Evolutionary conservation across 2,888 invertebrate species (phyloP).

Genomic region (Operophtera brumata): DNA sequence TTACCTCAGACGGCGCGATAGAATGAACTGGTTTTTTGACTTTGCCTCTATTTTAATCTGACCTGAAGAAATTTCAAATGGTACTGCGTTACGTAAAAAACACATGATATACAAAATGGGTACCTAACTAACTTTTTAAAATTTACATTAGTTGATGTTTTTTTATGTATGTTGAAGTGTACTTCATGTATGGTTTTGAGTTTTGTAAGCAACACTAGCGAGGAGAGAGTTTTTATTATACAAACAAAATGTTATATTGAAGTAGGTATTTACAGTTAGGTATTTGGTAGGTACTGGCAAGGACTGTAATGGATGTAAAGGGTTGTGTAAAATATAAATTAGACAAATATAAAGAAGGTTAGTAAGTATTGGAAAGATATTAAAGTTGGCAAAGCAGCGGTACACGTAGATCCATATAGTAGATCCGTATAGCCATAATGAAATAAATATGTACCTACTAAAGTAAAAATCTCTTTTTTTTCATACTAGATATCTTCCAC

Average conservation of each 20-base stretch:
- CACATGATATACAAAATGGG: no score
- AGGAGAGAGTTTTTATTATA: not conserved
- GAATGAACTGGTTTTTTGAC: constrained; percentile 24
- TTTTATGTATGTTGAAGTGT: not conserved
- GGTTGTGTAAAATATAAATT: constrained; percentile 2
- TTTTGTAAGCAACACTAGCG: not conserved
- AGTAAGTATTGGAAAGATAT: not conserved
- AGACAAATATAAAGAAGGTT: not conserved
- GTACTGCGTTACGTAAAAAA: no score
- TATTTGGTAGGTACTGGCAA: not conserved
- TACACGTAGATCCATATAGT: not conserved
- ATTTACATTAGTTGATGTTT: no score
- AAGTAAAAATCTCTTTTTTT: no score
- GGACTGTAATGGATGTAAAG: constrained; percentile 1
- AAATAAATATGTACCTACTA: no score
- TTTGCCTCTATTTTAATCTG: constrained; percentile 18
- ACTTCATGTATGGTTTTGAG: not conserved
- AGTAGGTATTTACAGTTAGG: not conserved
- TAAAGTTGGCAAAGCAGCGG: constrained; percentile 20
- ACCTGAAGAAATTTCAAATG: constrained; percentile 11
- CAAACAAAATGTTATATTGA: not conserved
- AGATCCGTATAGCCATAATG: no score
- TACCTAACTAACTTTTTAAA: not conserved
- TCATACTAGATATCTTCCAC: no score
- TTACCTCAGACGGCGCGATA: constrained; percentile 21